Percentiles rank a stretch among this genome's conserved stretches.
Conservation (phyloP, 2,797 vertebrate genomes). For the Aselliscus stoliczkanus region DNA sequence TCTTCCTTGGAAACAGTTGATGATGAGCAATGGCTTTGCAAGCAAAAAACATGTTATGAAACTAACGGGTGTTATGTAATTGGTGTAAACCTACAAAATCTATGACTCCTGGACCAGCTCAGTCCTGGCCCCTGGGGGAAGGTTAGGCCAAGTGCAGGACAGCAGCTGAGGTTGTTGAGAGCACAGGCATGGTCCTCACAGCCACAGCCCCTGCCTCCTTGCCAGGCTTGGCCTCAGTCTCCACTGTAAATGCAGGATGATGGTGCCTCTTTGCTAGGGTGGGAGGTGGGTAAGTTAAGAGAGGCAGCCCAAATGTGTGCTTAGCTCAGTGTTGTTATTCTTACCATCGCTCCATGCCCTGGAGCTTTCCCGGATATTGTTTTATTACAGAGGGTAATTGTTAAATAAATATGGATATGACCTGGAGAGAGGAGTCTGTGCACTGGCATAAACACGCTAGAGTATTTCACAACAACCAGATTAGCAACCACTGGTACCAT, state of each 20-base stretch:
- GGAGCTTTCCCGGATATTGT: conserved; percentile 6
- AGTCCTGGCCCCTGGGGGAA: background rate
- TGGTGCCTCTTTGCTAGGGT: background rate
- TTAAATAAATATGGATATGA: conserved; percentile 46
- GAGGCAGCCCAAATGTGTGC: background rate
- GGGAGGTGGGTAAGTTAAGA: background rate
- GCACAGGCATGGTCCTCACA: background rate
- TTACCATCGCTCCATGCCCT: background rate
- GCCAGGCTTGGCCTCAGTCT: background rate
- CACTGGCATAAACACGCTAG: conserved; percentile 24
- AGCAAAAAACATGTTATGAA: background rate
- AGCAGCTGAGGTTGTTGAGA: background rate
- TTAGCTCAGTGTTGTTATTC: background rate
- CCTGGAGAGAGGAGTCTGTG: conserved; percentile 8
- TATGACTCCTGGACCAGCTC: fast-evolving
- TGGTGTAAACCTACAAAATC: background rate
- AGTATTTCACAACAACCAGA: conserved; percentile 53
- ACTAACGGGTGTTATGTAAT: background rate
- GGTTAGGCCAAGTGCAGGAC: background rate
- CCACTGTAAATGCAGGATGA: background rate
- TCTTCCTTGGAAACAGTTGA: background rate
- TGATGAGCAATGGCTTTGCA: background rate
- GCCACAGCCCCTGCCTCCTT: fast-evolving
- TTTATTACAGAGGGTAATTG: conserved; percentile 50
- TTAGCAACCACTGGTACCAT: background rate